Evolutionary conservation across 2,888 invertebrate species (phyloP).

Genomic region (Plemyria rubiginata): DNA sequence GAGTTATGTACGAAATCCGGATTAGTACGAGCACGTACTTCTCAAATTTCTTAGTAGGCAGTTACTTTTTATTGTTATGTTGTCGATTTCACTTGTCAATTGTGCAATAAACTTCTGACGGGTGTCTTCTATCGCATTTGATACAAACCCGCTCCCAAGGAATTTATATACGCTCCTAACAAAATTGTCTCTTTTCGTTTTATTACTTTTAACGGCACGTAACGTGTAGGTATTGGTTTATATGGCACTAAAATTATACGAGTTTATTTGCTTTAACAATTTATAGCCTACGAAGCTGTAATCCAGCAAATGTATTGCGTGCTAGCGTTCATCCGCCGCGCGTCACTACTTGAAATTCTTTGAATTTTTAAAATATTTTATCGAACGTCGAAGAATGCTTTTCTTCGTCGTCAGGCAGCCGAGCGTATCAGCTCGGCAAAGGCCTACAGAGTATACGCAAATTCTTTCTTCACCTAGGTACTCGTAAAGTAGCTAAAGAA

Average conservation of each 20-base stretch:
- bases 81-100: conserved; percentile 65
- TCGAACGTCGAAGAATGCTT: conserved; percentile 9
- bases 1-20: background rate
- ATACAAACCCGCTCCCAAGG: conserved; percentile 58
- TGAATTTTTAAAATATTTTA: conserved; percentile 9
- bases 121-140: conserved; percentile 55
- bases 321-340: conserved; percentile 1
- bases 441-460: conserved; percentile 11
- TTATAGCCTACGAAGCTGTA: conserved; percentile 26
- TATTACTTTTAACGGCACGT: conserved; percentile 54
- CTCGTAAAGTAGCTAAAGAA: conserved; percentile 18
- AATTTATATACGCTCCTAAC: too few species aligned
- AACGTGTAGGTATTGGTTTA: conserved; percentile 41
- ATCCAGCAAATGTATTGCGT: conserved; percentile 19
- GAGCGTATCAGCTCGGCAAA: background rate
- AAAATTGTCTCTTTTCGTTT: conserved; percentile 58
- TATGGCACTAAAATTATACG: conserved; percentile 42
- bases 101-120: conserved; percentile 61
- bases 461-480: conserved; percentile 6
- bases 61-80: conserved; percentile 52
- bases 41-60: conserved; percentile 22
- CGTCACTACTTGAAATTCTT: conserved; percentile 6
- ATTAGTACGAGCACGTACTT: conserved; percentile 1
- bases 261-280: conserved; percentile 39
- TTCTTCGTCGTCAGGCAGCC: background rate